Evolutionary conservation across 2,113 vertebrate species (phyloP), one percentile per base, ranked within the genome.

Genomic region (Daboia siamensis): DNA sequence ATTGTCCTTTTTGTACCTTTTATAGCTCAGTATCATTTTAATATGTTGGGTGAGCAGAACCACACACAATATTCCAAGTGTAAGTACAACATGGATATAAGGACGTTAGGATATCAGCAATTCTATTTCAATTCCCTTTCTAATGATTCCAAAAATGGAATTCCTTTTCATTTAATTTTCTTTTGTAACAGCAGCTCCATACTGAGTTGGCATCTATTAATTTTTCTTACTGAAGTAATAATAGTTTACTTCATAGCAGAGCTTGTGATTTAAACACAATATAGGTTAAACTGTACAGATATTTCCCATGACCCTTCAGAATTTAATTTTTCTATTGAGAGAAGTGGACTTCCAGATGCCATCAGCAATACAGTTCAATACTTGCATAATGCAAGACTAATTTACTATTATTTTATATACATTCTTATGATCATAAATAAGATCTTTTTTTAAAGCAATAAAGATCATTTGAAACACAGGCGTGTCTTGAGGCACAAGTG

Each of bases 401-500:
- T 59, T 51, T 89, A 61, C 69, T 92, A 84, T 23, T 85, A 89
- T n/a, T 80, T n/a, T 29, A 4, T 8, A 59, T 20, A 51, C 59
- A 61, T 1, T 92, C 4, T 17, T 1, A 93, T 52, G 91, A 20
- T 85, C 0, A 93, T 93, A 90, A 61, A 93, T 87, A 84, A 24
- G 84, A 74, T 46, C 24, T 86, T 80, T 89, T 55, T 0, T 15
- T 55, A 89, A 54, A 54, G 33, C 44, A 57, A 80, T 74, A 52
- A 61, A 90, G 56, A 91, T 69, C 64, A 21, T 93, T 55, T 54
- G 24, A 90, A 90, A 64, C 61, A 61, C 17, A 39, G 54, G 3
- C 0, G 0, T 88, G 29, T 52, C 51, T 55, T 9, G 64, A 86
- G 3, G 3, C 13, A n/a, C 1, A 29, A 33, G 84, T 10, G 85